These are phyloP conservation scores for Volucella inanis DNA, from an alignment of 2,888 invertebrate species.

Conservation along the genomic window DNA sequence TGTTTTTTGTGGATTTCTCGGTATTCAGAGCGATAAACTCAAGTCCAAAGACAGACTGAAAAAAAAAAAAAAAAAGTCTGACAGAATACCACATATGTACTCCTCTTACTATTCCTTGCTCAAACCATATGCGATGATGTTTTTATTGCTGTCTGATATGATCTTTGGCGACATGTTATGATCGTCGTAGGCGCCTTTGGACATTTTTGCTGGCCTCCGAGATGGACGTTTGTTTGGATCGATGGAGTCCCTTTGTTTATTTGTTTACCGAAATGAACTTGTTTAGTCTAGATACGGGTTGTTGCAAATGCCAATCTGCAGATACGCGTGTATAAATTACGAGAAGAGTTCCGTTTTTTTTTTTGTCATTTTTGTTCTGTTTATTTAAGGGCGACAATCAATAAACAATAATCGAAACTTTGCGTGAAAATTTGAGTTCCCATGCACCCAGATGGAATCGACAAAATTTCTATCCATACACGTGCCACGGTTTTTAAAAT, in stretches of 20 bases:
- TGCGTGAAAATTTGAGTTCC: no score
- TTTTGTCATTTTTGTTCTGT: neutral
- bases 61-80: conserved; percentile 35
- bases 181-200: conserved; percentile 35
- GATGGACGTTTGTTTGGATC: conserved; percentile 7
- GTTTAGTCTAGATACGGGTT: conserved; percentile 27
- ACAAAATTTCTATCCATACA: no score
- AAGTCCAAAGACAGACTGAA: conserved; percentile 9
- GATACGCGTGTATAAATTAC: no score
- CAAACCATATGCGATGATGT: neutral
- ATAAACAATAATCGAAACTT: neutral
- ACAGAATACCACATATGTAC: neutral
- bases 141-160: conserved; percentile 18
- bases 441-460: no score
- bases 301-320: neutral
- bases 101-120: neutral
- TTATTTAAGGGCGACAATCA: neutral
- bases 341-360: no score
- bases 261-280: neutral
- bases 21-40: conserved; percentile 3
- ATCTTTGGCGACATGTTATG: conserved; percentile 30
- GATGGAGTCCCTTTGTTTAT: conserved; percentile 23
- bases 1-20: neutral
- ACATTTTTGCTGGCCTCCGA: neutral
- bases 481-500: no score